Conservation (phyloP, 53 echinoderm and acorn worm species). For the Holothuria leucospilota region DNA sequence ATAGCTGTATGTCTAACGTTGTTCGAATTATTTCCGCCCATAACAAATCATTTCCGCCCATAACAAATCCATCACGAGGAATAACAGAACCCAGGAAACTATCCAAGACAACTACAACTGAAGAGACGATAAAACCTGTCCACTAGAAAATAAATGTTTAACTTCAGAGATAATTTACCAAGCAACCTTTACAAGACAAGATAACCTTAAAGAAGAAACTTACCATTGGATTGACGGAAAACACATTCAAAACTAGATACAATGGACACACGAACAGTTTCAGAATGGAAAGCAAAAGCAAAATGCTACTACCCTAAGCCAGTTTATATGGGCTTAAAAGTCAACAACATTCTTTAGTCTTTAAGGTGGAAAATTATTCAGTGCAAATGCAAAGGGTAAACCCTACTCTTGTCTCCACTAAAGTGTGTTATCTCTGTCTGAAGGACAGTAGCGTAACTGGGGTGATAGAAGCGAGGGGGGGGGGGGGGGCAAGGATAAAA, state of each 20-base stretch:
- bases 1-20: background rate
- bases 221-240: background rate
- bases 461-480: no score
- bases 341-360: background rate
- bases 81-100: background rate
- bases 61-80: background rate
- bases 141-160: no score
- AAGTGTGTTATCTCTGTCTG: no score
- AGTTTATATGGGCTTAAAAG: conserved; percentile 7
- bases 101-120: background rate
- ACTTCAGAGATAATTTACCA: background rate
- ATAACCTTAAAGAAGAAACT: background rate
- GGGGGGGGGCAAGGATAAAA: no score
- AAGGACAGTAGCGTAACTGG: no score
- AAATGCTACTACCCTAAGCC: background rate
- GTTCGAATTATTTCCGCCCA: background rate
- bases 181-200: conserved; percentile 9
- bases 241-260: background rate
- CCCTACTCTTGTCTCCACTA: no score
- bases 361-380: no score
- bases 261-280: no score
- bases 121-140: background rate
- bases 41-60: conserved; percentile 10
- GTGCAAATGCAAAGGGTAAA: no score
- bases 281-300: no score